These are phyloP conservation scores for Caranx ignobilis DNA, from an alignment of 2,113 vertebrate genomes.

Conservation along the genomic window DNA sequence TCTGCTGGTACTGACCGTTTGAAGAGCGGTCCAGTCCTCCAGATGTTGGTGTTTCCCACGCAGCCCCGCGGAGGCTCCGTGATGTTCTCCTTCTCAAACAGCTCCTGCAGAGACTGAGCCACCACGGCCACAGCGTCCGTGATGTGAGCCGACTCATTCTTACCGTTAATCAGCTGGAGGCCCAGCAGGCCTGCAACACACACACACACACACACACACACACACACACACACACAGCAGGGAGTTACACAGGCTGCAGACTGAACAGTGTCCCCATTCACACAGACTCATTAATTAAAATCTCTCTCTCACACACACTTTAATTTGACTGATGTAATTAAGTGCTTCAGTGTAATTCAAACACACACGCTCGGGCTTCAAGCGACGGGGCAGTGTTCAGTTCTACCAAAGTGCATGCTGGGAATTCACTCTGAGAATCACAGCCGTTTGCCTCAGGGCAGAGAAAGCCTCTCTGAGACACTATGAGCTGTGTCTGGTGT, in stretches of 20 bases:
- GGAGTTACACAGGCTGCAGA: constrained; percentile 21
- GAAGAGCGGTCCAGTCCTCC: constrained; percentile 97
- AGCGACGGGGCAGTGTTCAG: constrained; percentile 61
- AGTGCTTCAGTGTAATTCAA: constrained; percentile 43
- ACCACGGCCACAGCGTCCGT: constrained; percentile 93
- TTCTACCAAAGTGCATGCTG: constrained; percentile 71
- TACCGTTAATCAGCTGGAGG: constrained; percentile 96
- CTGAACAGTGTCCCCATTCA: constrained; percentile 39
- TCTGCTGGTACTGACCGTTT: constrained; percentile 87
- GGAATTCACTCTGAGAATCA: constrained; percentile 71
- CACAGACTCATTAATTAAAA: constrained; percentile 45
- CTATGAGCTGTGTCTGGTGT: constrained; percentile 49
- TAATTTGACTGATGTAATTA: constrained; percentile 43
- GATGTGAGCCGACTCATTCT: constrained; percentile 98
- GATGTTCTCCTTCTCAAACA: constrained; percentile 99
- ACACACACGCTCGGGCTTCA: constrained; percentile 58
- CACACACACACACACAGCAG: constrained; percentile 35
- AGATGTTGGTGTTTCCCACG: constrained; percentile 99
- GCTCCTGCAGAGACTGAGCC: constrained; percentile 95
- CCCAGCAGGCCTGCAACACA: constrained; percentile 91
- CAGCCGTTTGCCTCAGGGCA: constrained; percentile 60
- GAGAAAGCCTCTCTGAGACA: constrained; percentile 46
- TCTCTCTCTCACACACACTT: constrained; percentile 31
- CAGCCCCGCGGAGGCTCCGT: constrained; percentile 96
- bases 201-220: constrained; percentile 58